Evolutionary conservation across 1,140 invertebrate genomes (phyloP).

Genomic region (Bradysia coprophila): DNA sequence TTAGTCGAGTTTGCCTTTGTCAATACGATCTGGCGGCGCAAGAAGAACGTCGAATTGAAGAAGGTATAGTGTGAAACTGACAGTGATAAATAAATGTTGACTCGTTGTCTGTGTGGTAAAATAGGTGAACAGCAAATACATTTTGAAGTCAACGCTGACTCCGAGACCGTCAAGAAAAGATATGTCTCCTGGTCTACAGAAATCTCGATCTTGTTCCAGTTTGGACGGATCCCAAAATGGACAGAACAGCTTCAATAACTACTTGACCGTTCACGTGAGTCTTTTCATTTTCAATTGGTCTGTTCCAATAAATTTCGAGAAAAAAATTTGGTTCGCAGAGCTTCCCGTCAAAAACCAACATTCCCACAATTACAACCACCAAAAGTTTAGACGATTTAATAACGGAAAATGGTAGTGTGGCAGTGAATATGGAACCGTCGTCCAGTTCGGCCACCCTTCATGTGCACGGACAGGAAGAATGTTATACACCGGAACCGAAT

Average conservation of each 20-base stretch:
- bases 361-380: conserved; percentile 39
- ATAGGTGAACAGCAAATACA: conserved; percentile 56
- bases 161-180: conserved; percentile 50
- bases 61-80: conserved; percentile 31
- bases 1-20: conserved; percentile 81
- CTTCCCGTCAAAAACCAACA: conserved; percentile 27
- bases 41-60: conserved; percentile 61
- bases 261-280: conserved; percentile 53
- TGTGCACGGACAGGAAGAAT: conserved; percentile 23
- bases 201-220: conserved; percentile 51
- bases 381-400: conserved; percentile 38
- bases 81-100: background rate
- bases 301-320: no score
- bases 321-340: conserved; percentile 29
- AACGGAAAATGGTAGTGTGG: conserved; percentile 7
- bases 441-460: conserved; percentile 16
- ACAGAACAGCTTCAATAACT: conserved; percentile 35
- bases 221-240: conserved; percentile 30
- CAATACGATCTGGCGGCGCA: conserved; percentile 70
- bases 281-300: no score
- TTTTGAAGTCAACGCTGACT: conserved; percentile 62
- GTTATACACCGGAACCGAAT: conserved; percentile 23
- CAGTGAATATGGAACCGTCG: conserved; percentile 9
- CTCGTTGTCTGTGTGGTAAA: background rate
- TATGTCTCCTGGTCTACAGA: conserved; percentile 34